Evolutionary conservation across 2,113 vertebrate species (phyloP).

Genomic region (Telmatochromis sp.): DNA sequence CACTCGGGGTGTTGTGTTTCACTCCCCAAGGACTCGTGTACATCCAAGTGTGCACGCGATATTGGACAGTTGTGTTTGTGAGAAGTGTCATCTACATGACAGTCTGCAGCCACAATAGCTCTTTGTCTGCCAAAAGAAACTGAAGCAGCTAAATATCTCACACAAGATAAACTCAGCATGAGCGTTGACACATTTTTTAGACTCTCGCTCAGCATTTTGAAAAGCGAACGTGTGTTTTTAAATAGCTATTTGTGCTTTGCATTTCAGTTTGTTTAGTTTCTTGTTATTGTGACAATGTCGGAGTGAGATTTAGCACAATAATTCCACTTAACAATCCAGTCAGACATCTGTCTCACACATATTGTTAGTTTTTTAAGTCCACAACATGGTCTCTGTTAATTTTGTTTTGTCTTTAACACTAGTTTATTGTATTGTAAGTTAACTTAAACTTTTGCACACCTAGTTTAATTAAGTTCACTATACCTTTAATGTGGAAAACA

Average conservation of each 20-base stretch:
- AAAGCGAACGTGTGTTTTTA: neutral
- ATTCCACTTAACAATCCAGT: neutral
- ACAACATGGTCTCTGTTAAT: neutral
- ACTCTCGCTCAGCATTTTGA: neutral
- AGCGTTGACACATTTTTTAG: neutral
- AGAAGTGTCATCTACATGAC: neutral
- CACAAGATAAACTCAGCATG: neutral
- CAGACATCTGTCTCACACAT: neutral
- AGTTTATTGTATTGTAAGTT: neutral
- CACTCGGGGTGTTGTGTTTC: constrained; percentile 20
- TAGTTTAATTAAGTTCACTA: neutral
- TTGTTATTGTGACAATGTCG: neutral
- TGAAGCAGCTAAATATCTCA: neutral
- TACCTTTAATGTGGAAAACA: neutral
- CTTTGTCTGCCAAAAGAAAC: constrained; percentile 7
- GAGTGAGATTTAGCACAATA: neutral
- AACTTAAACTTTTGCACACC: neutral
- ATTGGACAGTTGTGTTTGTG: neutral
- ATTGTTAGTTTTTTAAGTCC: neutral
- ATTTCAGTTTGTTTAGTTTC: neutral
- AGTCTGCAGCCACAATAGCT: neutral
- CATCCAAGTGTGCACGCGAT: neutral
- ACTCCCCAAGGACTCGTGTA: neutral
- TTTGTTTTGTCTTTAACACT: neutral
- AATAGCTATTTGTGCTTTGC: neutral